Base-by-base conservation (phyloP, 1,140 invertebrate genomes). In the Platyscapa corneri region DNA sequence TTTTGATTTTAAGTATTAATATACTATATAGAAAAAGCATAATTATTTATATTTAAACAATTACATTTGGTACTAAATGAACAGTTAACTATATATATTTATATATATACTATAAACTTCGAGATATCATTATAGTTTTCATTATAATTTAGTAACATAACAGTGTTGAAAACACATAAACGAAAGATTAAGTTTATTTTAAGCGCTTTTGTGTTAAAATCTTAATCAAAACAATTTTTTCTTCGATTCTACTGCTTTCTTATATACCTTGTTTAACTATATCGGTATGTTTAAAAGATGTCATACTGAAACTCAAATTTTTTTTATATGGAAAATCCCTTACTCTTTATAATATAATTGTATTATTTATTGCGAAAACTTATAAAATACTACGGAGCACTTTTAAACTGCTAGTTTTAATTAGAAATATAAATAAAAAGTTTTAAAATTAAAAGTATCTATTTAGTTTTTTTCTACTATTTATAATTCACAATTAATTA, bases 1-100 rank as follows among this genome's bases (percentile, higher is more conserved):
- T 67, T 67, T 67, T 34, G 7, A 67, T 67, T 67, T 67, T 34
- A 67, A 32, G 64, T 34, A 67, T 67, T 67, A 67, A 67, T 67
- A 67, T 67, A 67, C 64, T 67, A 32, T 67, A 34, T 67, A 34
- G 64, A 32, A 67, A 64, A 67, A 67, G n/a, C 30, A 32, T 34
- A 67, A 67, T 67, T 34, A 67, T 34, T 67, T 67, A 34, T 34
- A 67, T 34, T 12, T 67, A 67, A 67, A 16, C n/a, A 67, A 67
- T 34, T 67, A 67, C 30, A 67, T 67, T 67, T 67, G 7, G 64
- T 67, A 14, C 23, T 34, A 67, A 67, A 67, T 32, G 30, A 67
- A 67, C 10, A 67, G 23, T 67, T 67, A 67, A 67, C 16, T 34
- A 67, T 34, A 34, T 67, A 34, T 14, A 67, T 34, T 16, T 67